Conservation (phyloP, 1,140 invertebrate species). For the Rhyacophila brunnea region DNA sequence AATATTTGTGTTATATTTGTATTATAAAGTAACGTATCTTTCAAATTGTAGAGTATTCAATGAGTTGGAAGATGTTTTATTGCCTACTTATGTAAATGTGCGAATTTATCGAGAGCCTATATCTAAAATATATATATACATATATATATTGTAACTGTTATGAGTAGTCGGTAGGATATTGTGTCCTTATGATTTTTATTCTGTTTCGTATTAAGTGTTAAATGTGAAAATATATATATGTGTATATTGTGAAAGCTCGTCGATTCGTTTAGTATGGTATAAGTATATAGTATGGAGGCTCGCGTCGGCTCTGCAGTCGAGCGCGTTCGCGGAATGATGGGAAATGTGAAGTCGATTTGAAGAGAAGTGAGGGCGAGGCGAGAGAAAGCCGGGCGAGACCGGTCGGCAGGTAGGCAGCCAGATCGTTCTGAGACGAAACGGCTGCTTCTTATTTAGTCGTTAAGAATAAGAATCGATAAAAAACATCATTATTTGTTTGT, state of each 20-base stretch:
- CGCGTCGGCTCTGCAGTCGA: neutral
- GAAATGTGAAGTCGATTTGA: too few species aligned
- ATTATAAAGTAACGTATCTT: constrained; percentile 8
- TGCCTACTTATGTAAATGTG: constrained; percentile 24
- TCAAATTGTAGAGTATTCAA: constrained; percentile 12
- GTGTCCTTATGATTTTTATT: constrained; percentile 3
- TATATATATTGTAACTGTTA: constrained; percentile 26
- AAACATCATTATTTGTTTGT: constrained; percentile 25
- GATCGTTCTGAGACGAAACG: constrained; percentile 4
- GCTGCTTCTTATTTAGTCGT: constrained; percentile 17
- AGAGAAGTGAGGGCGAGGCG: too few species aligned
- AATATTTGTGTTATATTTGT: constrained; percentile 29
- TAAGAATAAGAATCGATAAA: constrained; percentile 14
- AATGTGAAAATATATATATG: neutral
- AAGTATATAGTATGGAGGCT: neutral
- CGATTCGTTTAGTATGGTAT: neutral
- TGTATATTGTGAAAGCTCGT: neutral
- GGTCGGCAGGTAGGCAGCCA: neutral
- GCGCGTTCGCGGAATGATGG: neutral
- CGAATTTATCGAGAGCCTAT: constrained; percentile 27
- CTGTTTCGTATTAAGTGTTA: constrained; percentile 7
- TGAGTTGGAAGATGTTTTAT: constrained; percentile 14
- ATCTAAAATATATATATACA: constrained; percentile 4
- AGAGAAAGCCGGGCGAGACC: neutral
- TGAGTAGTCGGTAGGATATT: constrained; percentile 15